phyloP scores from a whole-genome alignment of 1,140 invertebrate species.

The Drosophila kanapiae region DNA sequence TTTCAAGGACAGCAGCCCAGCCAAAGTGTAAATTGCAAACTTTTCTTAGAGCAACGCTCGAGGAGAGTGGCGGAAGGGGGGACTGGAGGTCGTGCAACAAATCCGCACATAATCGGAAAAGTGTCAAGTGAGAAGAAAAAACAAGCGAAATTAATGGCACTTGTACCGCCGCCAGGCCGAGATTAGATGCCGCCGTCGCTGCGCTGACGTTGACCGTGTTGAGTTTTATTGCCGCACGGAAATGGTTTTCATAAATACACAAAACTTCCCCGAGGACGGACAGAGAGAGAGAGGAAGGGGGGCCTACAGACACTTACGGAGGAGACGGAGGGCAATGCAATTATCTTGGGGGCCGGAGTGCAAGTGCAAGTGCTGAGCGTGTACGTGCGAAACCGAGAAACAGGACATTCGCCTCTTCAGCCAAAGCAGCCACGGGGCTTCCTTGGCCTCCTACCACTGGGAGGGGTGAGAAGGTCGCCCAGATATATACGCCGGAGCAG shows the following conservation, averaged over 20 bases:
- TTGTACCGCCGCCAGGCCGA: constrained; percentile 65
- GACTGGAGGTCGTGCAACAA: constrained; percentile 45
- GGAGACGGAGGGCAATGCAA: constrained; percentile 64
- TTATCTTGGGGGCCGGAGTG: constrained; percentile 70
- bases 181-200: constrained; percentile 60
- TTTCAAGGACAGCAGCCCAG: constrained; percentile 73
- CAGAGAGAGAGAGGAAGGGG: not conserved
- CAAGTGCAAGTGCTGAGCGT: constrained; percentile 38
- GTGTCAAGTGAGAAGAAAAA: constrained; percentile 63
- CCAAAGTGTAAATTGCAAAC: constrained; percentile 79
- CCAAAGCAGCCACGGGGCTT: constrained; percentile 11
- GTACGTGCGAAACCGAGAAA: constrained; percentile 69
- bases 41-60: constrained; percentile 12
- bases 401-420: constrained; percentile 69
- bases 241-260: constrained; percentile 82
- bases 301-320: constrained; percentile 31
- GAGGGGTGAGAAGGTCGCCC: not conserved
- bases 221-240: constrained; percentile 78
- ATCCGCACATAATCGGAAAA: constrained; percentile 82
- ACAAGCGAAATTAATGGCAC: constrained; percentile 82
- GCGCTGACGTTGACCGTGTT: constrained; percentile 69
- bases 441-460: not conserved
- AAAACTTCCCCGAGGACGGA: constrained; percentile 37
- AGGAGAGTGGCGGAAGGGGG: not conserved
- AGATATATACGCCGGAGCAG: constrained; percentile 30